phyloP scores from a whole-genome alignment of 2,113 vertebrate species.

The Cololabis saira region DNA sequence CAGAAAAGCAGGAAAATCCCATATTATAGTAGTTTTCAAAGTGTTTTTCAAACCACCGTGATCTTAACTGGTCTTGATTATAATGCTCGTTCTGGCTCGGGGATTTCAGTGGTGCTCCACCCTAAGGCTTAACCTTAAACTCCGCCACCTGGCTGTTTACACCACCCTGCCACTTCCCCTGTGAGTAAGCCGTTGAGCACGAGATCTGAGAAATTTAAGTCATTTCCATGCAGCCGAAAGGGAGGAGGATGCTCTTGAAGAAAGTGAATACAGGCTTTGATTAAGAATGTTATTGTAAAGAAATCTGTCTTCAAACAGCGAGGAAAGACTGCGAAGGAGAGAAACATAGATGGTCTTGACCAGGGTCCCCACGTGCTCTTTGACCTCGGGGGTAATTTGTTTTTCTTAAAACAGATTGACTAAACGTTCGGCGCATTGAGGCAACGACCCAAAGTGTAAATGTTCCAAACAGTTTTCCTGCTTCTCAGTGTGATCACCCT shows the following conservation, averaged over 20 bases:
- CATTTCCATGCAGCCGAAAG: constrained; percentile 58
- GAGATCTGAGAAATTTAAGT: constrained; percentile 74
- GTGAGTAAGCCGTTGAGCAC: constrained; percentile 45
- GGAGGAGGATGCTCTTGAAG: constrained; percentile 46
- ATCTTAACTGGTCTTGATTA: constrained; percentile 45
- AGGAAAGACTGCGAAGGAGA: constrained; percentile 51
- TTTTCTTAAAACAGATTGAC: constrained; percentile 73
- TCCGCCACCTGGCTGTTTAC: constrained; percentile 60
- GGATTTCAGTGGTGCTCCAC: constrained; percentile 27
- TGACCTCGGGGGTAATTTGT: constrained; percentile 73
- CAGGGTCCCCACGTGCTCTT: constrained; percentile 62
- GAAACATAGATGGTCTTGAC: constrained; percentile 68
- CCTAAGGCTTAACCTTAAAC: constrained; percentile 46
- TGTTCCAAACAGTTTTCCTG: constrained; percentile 59
- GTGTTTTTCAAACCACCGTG: constrained; percentile 29
- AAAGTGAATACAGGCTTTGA: constrained; percentile 78
- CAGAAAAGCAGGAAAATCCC: constrained; percentile 14
- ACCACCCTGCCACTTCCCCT: constrained; percentile 59
- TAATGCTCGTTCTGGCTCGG: constrained; percentile 18
- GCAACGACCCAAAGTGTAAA: constrained; percentile 70
- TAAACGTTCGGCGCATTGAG: constrained; percentile 69
- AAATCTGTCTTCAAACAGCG: constrained; percentile 82
- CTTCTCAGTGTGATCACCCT: constrained; percentile 56
- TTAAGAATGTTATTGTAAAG: constrained; percentile 83
- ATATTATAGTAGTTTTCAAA: constrained; percentile 17